phyloP scores from a whole-genome alignment of 1,140 invertebrate genomes.

The Subanguina moxae region DNA sequence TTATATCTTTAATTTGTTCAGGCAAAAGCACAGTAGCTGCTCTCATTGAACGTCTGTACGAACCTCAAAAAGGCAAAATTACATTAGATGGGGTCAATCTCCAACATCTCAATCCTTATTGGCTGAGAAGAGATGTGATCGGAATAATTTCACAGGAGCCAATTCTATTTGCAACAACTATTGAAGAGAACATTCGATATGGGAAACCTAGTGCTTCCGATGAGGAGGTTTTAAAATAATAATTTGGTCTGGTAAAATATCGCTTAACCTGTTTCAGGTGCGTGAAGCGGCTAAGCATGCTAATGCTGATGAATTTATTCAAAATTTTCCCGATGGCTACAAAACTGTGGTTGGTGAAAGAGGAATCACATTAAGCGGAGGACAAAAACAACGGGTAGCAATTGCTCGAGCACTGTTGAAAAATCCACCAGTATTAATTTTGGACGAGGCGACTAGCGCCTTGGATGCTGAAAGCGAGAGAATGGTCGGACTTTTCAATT shows the following conservation, averaged over 20 bases:
- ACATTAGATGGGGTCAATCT: slow-evolving; percentile 76
- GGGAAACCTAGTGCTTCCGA: slow-evolving; percentile 68
- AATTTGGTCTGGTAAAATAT: not conserved
- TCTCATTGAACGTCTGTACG: slow-evolving; percentile 84
- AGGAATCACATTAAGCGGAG: slow-evolving; percentile 81
- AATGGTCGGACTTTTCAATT: slow-evolving; percentile 25
- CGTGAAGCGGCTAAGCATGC: slow-evolving; percentile 75
- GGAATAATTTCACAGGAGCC: slow-evolving; percentile 88
- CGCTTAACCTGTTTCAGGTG: slow-evolving; percentile 20
- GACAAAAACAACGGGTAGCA: slow-evolving; percentile 78
- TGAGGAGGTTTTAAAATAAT: slow-evolving; percentile 63
- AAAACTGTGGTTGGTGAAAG: slow-evolving; percentile 81
- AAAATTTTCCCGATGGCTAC: slow-evolving; percentile 76
- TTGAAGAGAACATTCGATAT: slow-evolving; percentile 87
- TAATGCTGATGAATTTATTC: slow-evolving; percentile 85
- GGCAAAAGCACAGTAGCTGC: slow-evolving; percentile 53
- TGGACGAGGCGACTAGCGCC: slow-evolving; percentile 64
- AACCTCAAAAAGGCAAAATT: slow-evolving; percentile 72
- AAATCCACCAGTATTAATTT: slow-evolving; percentile 62
- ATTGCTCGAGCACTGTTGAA: slow-evolving; percentile 61
- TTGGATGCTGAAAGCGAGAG: slow-evolving; percentile 60
- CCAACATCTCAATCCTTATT: slow-evolving; percentile 71
- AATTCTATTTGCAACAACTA: slow-evolving; percentile 81
- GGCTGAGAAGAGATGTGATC: slow-evolving; percentile 75
- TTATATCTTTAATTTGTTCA: not conserved